A percentile compares a stretch with the other conserved stretches of the same genome.
These are phyloP conservation scores for Gonatopus flavifemur DNA, from an alignment of 1,140 invertebrate species.

Conservation along the genomic window DNA sequence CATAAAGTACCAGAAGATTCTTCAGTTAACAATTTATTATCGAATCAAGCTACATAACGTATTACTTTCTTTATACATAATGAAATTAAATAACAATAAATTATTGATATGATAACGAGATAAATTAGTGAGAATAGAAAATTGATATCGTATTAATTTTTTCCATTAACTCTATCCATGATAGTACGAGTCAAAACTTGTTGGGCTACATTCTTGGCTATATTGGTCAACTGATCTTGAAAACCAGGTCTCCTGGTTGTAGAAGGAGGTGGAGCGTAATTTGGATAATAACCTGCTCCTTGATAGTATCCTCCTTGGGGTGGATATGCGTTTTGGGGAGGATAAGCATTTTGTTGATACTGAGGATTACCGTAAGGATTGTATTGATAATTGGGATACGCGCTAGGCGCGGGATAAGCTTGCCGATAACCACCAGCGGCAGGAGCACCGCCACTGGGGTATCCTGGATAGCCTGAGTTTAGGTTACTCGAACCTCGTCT, in stretches of 20 bases:
- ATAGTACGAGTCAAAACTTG: conserved; percentile 41
- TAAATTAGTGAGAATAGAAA: no score
- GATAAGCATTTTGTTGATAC: conserved; percentile 16
- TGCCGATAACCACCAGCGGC: conserved; percentile 10
- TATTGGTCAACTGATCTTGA: conserved; percentile 36
- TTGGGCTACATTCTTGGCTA: conserved; percentile 43
- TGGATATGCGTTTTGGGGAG: conserved; percentile 14
- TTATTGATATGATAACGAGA: no score
- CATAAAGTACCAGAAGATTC: no score
- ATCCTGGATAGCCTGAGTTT: conserved; percentile 28
- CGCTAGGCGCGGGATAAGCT: conserved; percentile 15
- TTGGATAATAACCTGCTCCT: conserved; percentile 21
- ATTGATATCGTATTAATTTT: conserved; percentile 25
- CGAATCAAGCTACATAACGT: no score
- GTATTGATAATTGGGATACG: not conserved
- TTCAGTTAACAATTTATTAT: no score
- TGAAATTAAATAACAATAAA: no score
- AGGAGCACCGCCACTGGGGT: not conserved
- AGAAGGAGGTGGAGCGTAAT: conserved; percentile 23
- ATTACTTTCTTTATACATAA: no score
- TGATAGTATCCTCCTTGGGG: conserved; percentile 20
- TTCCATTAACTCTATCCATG: conserved; percentile 41
- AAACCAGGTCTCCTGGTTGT: conserved; percentile 41
- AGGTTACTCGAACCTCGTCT: conserved; percentile 17
- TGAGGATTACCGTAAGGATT: conserved; percentile 13